phyloP scores from a whole-genome alignment of 2,888 invertebrate genomes.

The Leistus spinibarbis region DNA sequence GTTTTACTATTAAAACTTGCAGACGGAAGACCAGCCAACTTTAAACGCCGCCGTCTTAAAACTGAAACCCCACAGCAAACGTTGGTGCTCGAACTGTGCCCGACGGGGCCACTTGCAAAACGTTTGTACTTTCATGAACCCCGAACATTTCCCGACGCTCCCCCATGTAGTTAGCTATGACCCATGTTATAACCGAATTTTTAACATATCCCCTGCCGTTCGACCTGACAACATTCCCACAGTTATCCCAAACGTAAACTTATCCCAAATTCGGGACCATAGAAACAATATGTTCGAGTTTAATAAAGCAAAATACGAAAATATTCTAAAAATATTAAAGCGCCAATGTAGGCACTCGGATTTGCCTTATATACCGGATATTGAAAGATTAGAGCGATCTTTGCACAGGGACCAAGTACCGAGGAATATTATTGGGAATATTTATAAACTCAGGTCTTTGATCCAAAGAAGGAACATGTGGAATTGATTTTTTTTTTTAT shows the following conservation, averaged over 20 bases:
- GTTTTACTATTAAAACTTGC: background rate
- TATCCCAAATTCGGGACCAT: slow-evolving; percentile 8
- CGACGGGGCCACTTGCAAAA: slow-evolving; percentile 17
- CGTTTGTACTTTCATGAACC: background rate
- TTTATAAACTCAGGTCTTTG: slow-evolving; percentile 9
- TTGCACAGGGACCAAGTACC: slow-evolving; percentile 1
- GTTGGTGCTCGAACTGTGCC: slow-evolving; percentile 35
- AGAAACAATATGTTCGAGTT: background rate
- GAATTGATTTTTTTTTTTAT: background rate
- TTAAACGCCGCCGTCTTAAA: background rate
- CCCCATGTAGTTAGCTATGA: slow-evolving; percentile 21
- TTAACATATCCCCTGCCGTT: background rate
- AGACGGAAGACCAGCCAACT: slow-evolving; percentile 11
- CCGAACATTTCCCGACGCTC: slow-evolving; percentile 10
- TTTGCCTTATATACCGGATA: slow-evolving; percentile 2
- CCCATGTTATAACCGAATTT: slow-evolving; percentile 6
- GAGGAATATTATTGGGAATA: slow-evolving; percentile 9
- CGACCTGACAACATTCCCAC: slow-evolving; percentile 16
- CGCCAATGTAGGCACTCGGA: slow-evolving; percentile 3
- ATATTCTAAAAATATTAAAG: slow-evolving; percentile 16
- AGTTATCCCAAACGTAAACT: background rate
- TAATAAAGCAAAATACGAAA: slow-evolving; percentile 12
- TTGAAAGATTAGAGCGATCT: slow-evolving; percentile 3
- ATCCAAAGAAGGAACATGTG: background rate
- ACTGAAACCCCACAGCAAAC: slow-evolving; percentile 13